A percentile compares a stretch with the other conserved stretches of the same genome.
Conservation (phyloP, 2,797 vertebrate genomes). For the Aulostomus chinensis region DNA sequence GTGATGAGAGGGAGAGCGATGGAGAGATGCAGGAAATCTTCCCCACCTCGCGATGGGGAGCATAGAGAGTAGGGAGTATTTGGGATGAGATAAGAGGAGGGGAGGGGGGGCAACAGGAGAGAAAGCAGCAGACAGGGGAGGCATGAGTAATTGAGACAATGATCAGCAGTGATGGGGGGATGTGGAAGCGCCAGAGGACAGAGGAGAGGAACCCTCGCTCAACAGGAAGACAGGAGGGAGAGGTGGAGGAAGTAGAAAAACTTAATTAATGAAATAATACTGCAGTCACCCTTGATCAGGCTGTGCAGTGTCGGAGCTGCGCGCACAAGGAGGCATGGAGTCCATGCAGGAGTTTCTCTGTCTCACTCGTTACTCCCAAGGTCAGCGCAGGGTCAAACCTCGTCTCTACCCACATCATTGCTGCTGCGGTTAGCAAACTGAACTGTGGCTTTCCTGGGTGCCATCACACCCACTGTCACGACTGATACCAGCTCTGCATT, state of each 20-base stretch:
- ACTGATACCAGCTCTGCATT: too few relatives aligned
- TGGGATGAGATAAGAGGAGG: constrained; percentile 59
- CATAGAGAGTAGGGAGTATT: constrained; percentile 32
- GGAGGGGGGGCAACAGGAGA: constrained; percentile 14
- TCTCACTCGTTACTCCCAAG: too few relatives aligned
- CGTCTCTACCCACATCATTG: too few relatives aligned
- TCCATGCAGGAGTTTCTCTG: too few relatives aligned
- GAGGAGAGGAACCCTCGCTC: constrained; percentile 50
- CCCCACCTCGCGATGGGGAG: constrained; percentile 34
- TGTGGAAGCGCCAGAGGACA: constrained; percentile 60
- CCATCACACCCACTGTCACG: too few relatives aligned
- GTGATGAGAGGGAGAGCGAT: constrained; percentile 40
- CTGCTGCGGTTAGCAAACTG: too few relatives aligned
- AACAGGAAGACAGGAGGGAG: constrained; percentile 44
- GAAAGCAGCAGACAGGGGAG: constrained; percentile 14
- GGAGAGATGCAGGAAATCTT: constrained; percentile 34
- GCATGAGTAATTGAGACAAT: constrained; percentile 80
- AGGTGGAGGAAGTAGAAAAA: constrained; percentile 57
- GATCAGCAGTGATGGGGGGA: constrained; percentile 78
- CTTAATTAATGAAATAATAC: constrained; percentile 71
- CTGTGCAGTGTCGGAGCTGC: constrained; percentile 9
- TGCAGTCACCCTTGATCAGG: constrained; percentile 61
- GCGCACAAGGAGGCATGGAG: constrained; percentile 12
- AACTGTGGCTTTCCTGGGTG: too few relatives aligned
- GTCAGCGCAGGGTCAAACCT: too few relatives aligned